Percentiles rank a stretch among this genome's conserved stretches.
These are phyloP conservation scores for Scelioninae gen. 1 DNA, from an alignment of 2,888 invertebrate species.

Conservation along the genomic window DNA sequence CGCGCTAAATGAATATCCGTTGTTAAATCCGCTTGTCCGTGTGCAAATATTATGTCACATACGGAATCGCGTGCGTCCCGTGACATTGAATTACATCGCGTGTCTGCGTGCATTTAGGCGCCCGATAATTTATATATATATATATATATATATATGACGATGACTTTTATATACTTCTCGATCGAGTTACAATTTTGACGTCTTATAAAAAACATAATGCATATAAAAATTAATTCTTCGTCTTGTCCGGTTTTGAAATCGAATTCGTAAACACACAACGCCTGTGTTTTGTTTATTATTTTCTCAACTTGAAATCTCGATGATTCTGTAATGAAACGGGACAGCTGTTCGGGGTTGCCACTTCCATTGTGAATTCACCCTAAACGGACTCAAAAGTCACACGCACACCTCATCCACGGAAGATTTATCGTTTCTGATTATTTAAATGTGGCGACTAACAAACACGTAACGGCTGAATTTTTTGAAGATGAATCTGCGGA, in stretches of 20 bases:
- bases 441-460: constrained; percentile 39
- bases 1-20: constrained; percentile 63
- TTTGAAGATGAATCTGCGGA: constrained; percentile 15
- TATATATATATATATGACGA: too few relatives aligned
- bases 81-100: constrained; percentile 72
- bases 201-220: too few relatives aligned
- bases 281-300: too few relatives aligned
- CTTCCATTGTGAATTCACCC: constrained; percentile 80
- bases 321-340: too few relatives aligned
- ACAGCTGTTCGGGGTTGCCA: constrained; percentile 66
- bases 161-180: constrained; percentile 31
- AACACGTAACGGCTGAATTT: constrained; percentile 13
- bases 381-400: constrained; percentile 80
- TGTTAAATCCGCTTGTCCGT: constrained; percentile 61
- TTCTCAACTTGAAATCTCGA: too few relatives aligned
- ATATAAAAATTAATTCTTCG: too few relatives aligned
- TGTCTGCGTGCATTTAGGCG: constrained; percentile 73
- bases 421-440: constrained; percentile 46
- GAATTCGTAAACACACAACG: too few relatives aligned
- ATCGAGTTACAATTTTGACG: too few relatives aligned
- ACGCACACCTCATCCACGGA: constrained; percentile 55
- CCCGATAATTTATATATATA: constrained; percentile 69
- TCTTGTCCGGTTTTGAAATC: too few relatives aligned
- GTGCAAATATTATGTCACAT: constrained; percentile 71
- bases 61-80: constrained; percentile 64